Evolutionary conservation across 2,888 invertebrate genomes (phyloP), one percentile per base, ranked within the genome.

Genomic region (Scrobipalpa costella): DNA sequence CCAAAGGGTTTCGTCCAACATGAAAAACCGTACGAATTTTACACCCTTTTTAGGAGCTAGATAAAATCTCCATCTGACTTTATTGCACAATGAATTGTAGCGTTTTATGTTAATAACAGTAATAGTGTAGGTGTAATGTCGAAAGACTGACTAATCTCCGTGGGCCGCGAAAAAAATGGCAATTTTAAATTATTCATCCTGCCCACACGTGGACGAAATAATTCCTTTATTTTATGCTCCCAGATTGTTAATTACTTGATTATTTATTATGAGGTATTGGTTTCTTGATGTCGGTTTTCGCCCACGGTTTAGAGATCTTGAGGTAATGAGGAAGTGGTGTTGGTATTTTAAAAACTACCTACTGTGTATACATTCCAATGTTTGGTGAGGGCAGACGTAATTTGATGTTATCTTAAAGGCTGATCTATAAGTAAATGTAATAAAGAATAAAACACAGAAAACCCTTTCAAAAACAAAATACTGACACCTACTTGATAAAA

Each of bases 101-200:
- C 83, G 80, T 85, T 91, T 90, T 90, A 90, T 90, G 90, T 89
- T 88, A 89, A 89, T 90, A 88, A 84, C 80, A 67, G 27, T 5
- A 27, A 66, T 64, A 72, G 67, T 79, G 90, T 88, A 83, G 89
- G 90, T 79, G 73, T 83, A 81, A 88, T 91, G 90, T 88, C 87
- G 90, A 90, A 90, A 89, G 84, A 84, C 90, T 90, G 90, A 91
- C 88, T 91, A 91, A 91, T 85, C 85, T 75, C 78, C 84, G 90
- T 91, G 90, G 90, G 90, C 77, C 80, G 75, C 75, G 79, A 86
- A 86, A 86, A 86, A 90, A 90, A 89, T 89, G 88, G 86, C 90
- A 88, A 91, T 90, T 91, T 91, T 82, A 87, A 89, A 90, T 90
- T 89, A 90, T 89, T 81, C 85, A 85, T 81, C 81, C 90, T 86